These are phyloP conservation scores for Xanthorhoe designata DNA, from an alignment of 2,888 invertebrate species.

Conservation along the genomic window DNA sequence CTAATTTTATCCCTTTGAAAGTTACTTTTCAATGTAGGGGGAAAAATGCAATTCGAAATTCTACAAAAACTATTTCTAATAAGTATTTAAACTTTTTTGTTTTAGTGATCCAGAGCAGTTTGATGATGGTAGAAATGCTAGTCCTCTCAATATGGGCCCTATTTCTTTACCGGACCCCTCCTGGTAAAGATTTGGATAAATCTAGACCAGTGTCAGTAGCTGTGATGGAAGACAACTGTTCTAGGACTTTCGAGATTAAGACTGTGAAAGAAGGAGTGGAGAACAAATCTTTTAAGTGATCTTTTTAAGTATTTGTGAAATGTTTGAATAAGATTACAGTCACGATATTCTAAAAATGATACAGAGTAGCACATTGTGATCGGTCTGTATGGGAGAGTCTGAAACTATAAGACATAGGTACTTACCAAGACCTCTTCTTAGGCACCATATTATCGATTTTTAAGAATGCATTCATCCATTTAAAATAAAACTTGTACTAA, in stretches of 20 bases:
- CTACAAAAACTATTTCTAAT: background rate
- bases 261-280: constrained; percentile 54
- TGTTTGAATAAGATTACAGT: background rate
- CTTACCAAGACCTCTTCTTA: too few relatives aligned
- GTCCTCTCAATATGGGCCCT: constrained; percentile 87
- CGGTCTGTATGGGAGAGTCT: too few relatives aligned
- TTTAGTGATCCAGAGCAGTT: constrained; percentile 88
- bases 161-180: constrained; percentile 83
- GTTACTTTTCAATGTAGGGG: too few relatives aligned
- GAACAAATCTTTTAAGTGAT: constrained; percentile 55
- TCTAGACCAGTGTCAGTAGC: constrained; percentile 66
- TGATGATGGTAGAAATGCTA: constrained; percentile 89
- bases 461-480: too few relatives aligned
- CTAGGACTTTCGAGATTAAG: constrained; percentile 52
- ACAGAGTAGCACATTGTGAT: too few relatives aligned
- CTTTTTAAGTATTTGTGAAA: constrained; percentile 17
- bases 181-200: constrained; percentile 62
- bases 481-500: too few relatives aligned
- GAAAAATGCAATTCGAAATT: background rate
- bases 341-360: background rate
- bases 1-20: too few relatives aligned
- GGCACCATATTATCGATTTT: too few relatives aligned
- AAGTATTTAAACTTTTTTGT: constrained; percentile 21
- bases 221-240: constrained; percentile 63
- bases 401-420: too few relatives aligned